Evolutionary conservation across 2,113 vertebrate genomes (phyloP).

Genomic region (Cranoglanis bouderius): DNA sequence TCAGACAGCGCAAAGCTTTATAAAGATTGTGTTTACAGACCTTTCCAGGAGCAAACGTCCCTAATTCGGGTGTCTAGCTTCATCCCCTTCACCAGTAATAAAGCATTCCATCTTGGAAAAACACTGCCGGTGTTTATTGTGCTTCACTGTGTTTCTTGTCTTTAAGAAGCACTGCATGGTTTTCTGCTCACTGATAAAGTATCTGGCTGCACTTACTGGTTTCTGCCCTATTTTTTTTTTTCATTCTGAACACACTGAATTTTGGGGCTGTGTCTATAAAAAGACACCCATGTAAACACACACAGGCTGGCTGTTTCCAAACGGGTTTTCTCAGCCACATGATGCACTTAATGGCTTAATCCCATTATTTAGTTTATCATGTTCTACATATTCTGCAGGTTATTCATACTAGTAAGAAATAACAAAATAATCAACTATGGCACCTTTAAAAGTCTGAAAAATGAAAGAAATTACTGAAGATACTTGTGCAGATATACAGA

Average conservation of each 20-base stretch:
- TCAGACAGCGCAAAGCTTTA: too few relatives aligned
- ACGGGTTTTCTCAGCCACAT: background rate
- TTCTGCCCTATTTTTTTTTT: background rate
- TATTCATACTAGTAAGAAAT: background rate
- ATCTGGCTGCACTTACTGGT: background rate
- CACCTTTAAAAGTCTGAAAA: background rate
- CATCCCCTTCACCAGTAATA: background rate
- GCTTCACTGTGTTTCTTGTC: background rate
- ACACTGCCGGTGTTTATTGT: background rate
- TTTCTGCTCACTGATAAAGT: background rate
- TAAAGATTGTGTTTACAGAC: too few relatives aligned
- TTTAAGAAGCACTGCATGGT: background rate
- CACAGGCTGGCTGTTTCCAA: background rate
- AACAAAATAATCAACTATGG: background rate
- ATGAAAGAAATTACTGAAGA: background rate
- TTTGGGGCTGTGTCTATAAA: background rate
- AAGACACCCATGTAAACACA: background rate
- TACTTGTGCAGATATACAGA: background rate
- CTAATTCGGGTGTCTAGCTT: background rate
- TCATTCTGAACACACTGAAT: background rate
- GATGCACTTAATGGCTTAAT: background rate
- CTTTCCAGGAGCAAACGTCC: too few relatives aligned
- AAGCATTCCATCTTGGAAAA: background rate
- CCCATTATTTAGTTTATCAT: background rate
- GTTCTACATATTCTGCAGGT: background rate